Percentiles rank a stretch among this genome's conserved stretches.
Evolutionary conservation across 2,797 vertebrate genomes (phyloP).

Genomic region (Urophycis tenuis): DNA sequence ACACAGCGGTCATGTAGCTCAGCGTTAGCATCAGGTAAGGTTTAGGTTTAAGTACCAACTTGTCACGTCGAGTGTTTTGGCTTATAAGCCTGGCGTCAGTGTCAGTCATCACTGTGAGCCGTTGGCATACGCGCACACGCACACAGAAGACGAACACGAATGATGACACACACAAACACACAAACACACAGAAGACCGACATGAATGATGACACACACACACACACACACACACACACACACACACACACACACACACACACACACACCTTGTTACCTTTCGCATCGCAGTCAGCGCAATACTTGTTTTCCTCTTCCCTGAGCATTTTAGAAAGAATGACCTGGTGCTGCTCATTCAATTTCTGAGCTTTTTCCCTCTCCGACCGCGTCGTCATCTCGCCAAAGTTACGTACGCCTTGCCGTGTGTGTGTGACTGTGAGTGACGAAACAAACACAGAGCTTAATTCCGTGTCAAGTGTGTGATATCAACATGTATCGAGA

Average conservation of each 20-base stretch:
- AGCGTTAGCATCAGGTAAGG: no score
- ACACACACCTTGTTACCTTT: constrained; percentile 68
- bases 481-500: constrained; percentile 15
- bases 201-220: background rate
- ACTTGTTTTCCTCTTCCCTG: constrained; percentile 84
- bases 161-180: background rate
- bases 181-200: background rate
- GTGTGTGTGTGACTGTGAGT: background rate
- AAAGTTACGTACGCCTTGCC: background rate
- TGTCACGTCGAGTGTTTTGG: background rate
- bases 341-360: constrained; percentile 90
- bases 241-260: background rate
- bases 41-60: background rate
- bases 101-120: no score
- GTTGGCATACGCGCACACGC: background rate
- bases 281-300: constrained; percentile 88
- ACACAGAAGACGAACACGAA: background rate
- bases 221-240: background rate
- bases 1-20: background rate
- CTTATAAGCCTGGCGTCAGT: no score
- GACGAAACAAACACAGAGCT: background rate
- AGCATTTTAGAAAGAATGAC: constrained; percentile 83
- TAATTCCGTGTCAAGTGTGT: background rate
- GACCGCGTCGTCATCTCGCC: constrained; percentile 81
- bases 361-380: constrained; percentile 87